Base-by-base conservation (phyloP, 2,113 vertebrate genomes). In the Malurus cyaneus region DNA sequence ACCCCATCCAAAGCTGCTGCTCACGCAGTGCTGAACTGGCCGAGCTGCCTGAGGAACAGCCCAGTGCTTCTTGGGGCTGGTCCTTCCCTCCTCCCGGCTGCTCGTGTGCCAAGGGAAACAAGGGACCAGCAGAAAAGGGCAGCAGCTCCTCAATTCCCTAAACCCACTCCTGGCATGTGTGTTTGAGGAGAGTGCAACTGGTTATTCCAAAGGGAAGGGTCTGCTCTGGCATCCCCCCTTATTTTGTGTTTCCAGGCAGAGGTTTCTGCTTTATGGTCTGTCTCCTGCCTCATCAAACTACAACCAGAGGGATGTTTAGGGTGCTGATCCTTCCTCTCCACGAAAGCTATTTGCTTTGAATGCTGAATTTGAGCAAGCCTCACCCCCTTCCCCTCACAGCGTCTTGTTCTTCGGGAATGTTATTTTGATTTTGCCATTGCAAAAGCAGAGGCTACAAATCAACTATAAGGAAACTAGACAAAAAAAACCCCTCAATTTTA, bases 371-470 rank as follows among this genome's bases (percentile, higher is more conserved):
- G 52, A 73, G 85, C 26, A 31, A 73, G 53, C 16, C 64, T 67
- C 32, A 53, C 44, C 21, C 34, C 32, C 19, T 44, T 25, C 64
- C 65, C 71, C 74, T 64, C 59, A 42, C 71, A 57, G 79, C 41
- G 32, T 39, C 47, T 81, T 69, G 60, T 29, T 86, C 89, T 77
- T 90, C 1, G 3, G 89, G 89, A 96, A 91, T 39, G 42, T 78
- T 80, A 78, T n/a, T 78, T 84, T 62, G 41, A 86, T 80, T 87
- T 79, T 39, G 61, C 67, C 74, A 46, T 64, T 73, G 53, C 66
- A 72, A 92, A 92, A 94, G 80, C 67, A 88, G 74, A 94, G 73
- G 69, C 53, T 93, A 80, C 47, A 91, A 87, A 90, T 47, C 81
- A 93, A 89, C 79, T 14, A 9, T 21, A 74, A 92, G 64, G 80